These are phyloP conservation scores for Craterocephalus amniculus DNA, from an alignment of 2,797 vertebrate genomes.

Conservation along the genomic window DNA sequence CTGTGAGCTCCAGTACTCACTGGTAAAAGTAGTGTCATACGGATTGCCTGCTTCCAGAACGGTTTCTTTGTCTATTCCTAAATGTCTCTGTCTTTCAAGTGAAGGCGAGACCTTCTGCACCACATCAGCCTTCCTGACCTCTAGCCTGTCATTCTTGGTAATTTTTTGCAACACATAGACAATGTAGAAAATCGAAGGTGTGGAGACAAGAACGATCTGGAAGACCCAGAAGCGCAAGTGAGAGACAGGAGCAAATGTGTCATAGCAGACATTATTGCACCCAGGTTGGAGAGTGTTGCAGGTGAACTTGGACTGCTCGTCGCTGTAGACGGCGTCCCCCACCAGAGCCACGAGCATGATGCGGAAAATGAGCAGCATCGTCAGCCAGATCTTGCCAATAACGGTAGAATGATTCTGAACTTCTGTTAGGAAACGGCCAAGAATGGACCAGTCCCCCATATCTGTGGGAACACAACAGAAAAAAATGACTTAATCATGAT, in stretches of 20 bases:
- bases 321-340: conserved; percentile 76
- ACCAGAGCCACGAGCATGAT: conserved; percentile 79
- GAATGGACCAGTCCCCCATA: conserved; percentile 82
- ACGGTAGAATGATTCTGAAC: conserved; percentile 81
- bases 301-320: conserved; percentile 80
- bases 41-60: conserved; percentile 30
- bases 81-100: conserved; percentile 26
- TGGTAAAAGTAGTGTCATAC: conserved; percentile 22
- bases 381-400: conserved; percentile 82
- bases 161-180: conserved; percentile 80
- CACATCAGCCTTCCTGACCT: conserved; percentile 53
- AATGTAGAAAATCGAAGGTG: conserved; percentile 77
- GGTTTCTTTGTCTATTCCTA: conserved; percentile 40
- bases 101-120: conserved; percentile 15
- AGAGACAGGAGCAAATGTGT: conserved; percentile 75
- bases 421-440: conserved; percentile 78
- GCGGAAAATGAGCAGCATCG: conserved; percentile 79
- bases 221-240: conserved; percentile 83
- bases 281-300: conserved; percentile 81
- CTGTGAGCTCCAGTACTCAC: conserved; percentile 51
- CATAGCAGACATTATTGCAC: conserved; percentile 79
- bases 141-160: conserved; percentile 74
- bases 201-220: conserved; percentile 80
- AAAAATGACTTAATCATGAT: neutral
- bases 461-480: conserved; percentile 23